Conservation (phyloP, 2,797 vertebrate species). For the Mus spretus region DNA sequence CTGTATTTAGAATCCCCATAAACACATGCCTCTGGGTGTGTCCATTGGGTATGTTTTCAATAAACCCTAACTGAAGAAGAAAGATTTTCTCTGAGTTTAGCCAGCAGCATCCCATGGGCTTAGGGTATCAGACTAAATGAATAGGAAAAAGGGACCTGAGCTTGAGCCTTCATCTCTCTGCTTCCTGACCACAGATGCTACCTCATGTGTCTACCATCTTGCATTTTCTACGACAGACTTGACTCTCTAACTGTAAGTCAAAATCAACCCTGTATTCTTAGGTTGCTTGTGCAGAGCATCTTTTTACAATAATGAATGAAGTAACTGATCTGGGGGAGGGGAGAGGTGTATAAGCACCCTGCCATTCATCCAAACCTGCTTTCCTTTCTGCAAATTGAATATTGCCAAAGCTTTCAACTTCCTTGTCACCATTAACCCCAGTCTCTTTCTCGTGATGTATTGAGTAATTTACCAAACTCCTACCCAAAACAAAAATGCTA, state of each 20-base stretch:
- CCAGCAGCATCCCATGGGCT: background rate
- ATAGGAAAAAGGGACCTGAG: background rate
- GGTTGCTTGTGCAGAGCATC: background rate
- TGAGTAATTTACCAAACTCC: background rate
- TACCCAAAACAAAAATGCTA: background rate
- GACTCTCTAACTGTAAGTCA: background rate
- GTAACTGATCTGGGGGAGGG: too few relatives aligned
- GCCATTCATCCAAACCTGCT: background rate
- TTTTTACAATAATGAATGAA: background rate
- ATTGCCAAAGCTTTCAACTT: background rate
- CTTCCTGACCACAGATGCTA: background rate
- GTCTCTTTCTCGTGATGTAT: background rate
- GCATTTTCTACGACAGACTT: background rate
- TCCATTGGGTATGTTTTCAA: background rate
- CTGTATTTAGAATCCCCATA: background rate
- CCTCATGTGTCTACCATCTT: background rate
- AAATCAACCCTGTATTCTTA: background rate
- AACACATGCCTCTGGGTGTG: background rate
- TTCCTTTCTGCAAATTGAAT: background rate
- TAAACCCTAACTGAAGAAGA: background rate
- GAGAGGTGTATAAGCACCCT: too few relatives aligned
- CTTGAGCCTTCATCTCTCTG: background rate
- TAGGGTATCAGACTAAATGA: background rate
- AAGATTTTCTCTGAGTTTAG: background rate
- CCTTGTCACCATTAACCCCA: background rate